Evolutionary conservation across 2,888 invertebrate species (phyloP), one percentile per base, ranked within the genome.

Genomic region (Machimus rusticus): DNA sequence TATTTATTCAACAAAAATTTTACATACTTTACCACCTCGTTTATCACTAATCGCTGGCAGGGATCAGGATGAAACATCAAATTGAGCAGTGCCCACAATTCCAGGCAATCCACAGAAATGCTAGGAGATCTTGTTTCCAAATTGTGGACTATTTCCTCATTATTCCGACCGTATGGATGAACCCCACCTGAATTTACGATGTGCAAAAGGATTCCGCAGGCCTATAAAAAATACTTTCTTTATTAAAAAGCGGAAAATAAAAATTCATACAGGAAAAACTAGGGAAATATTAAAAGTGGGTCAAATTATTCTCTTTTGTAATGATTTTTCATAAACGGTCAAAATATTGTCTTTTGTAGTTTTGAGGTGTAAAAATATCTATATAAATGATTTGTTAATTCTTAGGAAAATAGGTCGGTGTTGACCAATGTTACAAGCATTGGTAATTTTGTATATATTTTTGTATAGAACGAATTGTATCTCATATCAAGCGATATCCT

Each of bases 1-100:
- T 12, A 34, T 23, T 16, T 66, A 66, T 2, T 66, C 1, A 4
- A 8, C 1, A n/a, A 51, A 12, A 76, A 2, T 46, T 23, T 28
- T n/a, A 31, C 57, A 89, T 90, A 93, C 93, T 91, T 91, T 78
- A 93, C 89, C 37, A 93, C 91, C 89, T 92, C 92, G 86, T 90
- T 89, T 19, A 92, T 91, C 1, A 89, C 90, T 0, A 93, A 93
- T 43, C 93, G 88, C 46, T 92, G 91, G 19, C 89, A 89, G 0
- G 92, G 91, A 51, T 92, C 91, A 57, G 90, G 90, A 88, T 92
- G 89, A 86, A 93, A 88, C 92, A 93, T 93, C 92, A 92, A 92
- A 8, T 91, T 90, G 4, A 93, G 90, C 6, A 93, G 87, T 89
- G 92, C 92, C 39, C 90, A 89, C 28, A 93, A 88, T 86, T 92